Evolutionary conservation across 1,140 invertebrate genomes (phyloP).

Genomic region (Cyclargus thomasi): DNA sequence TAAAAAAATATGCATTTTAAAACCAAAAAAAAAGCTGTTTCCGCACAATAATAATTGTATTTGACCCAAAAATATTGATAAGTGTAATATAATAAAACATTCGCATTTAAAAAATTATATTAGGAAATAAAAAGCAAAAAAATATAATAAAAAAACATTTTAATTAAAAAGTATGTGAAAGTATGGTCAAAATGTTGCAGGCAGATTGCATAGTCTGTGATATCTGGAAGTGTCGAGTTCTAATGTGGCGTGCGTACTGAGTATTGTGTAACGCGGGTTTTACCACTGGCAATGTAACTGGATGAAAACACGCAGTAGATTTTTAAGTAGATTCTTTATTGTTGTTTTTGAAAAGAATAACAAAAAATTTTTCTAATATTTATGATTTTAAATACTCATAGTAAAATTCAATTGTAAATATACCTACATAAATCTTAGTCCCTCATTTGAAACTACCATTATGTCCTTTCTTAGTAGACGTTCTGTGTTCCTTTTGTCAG

Average conservation of each 20-base stretch:
- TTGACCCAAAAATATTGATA: no score
- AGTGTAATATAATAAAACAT: no score
- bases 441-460: neutral
- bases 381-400: no score
- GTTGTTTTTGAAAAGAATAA: neutral
- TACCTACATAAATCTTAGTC: neutral
- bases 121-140: neutral
- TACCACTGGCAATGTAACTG: neutral
- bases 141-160: neutral
- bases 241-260: neutral
- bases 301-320: neutral
- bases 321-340: neutral
- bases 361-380: no score
- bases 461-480: neutral
- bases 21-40: no score
- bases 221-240: slow-evolving; percentile 30
- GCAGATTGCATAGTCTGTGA: slow-evolving; percentile 28
- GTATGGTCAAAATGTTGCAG: slow-evolving; percentile 20
- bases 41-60: no score
- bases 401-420: no score
- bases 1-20: no score
- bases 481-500: neutral
- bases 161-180: neutral
- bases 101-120: neutral
- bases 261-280: slow-evolving; percentile 12